Base-by-base conservation (phyloP, 2,113 vertebrate species). In the Oreochromis niloticus region DNA sequence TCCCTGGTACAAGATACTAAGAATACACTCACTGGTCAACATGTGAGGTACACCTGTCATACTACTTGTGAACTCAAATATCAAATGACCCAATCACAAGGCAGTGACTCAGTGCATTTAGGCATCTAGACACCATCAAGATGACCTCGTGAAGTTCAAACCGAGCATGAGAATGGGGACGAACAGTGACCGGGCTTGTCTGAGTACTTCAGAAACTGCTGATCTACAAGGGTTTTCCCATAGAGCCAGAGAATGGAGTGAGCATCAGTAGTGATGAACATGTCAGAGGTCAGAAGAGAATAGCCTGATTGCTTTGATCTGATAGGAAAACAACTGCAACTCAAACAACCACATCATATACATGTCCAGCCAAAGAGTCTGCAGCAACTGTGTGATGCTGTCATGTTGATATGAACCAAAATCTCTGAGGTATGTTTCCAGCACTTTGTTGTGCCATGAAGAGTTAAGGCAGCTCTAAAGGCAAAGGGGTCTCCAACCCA, bases 1-100 rank as follows among this genome's bases (percentile, higher is more conserved):
- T 75, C 9, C 14, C 24, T 19, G 14, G 68, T 48, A 17, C 14
- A 48, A 73, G 68, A 46, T 46, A 27, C 22, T 46, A 27, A 73
- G 41, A 73, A 75, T 75, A 48, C 68, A 75, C 71, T 48, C 24
- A 75, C 24, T 48, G 68, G 41, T 27, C 24, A 75, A 46, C 43
- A 46, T 73, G 24, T 30, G 41, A 75, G 24, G 41, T 48, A 48
- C 43, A 75, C 43, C 71, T 48, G 41, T 48, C 16, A 46, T 48
- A 19, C 71, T 48, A 6, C 24, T 30, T 19, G 24, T 75, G 22
- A 75, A 48, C 41, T 46, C 68, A 73, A 27, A 73, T 27, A 48
- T 75, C 24, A 30, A 48, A 48, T 75, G 4, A 30, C 41, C 71
- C 71, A 75, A 48, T 75, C 68, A 30, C 41, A 75, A 2, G 22